Conservation (phyloP, 2,888 invertebrate species). For the Parnassius mnemosyne region DNA sequence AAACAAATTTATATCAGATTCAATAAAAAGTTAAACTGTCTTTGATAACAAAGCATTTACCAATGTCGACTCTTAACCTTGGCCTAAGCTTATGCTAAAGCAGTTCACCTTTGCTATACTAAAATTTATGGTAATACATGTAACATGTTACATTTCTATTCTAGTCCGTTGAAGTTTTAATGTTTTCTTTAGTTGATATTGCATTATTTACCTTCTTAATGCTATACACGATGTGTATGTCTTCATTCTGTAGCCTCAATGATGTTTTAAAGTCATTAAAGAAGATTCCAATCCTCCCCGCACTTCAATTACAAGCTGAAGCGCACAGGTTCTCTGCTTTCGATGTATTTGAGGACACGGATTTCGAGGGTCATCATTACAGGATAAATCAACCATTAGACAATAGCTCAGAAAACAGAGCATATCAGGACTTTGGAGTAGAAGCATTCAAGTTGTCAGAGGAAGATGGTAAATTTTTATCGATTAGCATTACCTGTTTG, state of each 20-base stretch:
- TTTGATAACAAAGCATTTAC: not conserved
- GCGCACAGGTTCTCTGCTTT: constrained; percentile 82
- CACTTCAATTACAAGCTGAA: constrained; percentile 84
- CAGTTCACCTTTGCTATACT: not conserved
- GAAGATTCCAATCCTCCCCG: constrained; percentile 91
- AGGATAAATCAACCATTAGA: constrained; percentile 59
- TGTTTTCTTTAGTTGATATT: too few species aligned
- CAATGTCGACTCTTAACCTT: not conserved
- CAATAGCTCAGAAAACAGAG: constrained; percentile 61
- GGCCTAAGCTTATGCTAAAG: not conserved
- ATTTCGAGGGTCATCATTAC: constrained; percentile 67
- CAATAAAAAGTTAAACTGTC: too few species aligned
- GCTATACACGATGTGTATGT: not conserved
- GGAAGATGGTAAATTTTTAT: constrained; percentile 62
- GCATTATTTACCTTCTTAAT: too few species aligned
- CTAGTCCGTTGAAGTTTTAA: too few species aligned
- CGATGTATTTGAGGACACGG: constrained; percentile 80
- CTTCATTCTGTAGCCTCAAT: constrained; percentile 81
- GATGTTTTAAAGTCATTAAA: constrained; percentile 87
- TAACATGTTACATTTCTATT: not conserved
- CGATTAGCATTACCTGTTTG: not conserved
- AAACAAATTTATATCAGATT: too few species aligned
- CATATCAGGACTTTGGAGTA: constrained; percentile 65
- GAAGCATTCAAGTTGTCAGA: constrained; percentile 72
- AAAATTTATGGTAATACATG: not conserved